Percentiles rank a stretch among this genome's conserved stretches.
Evolutionary conservation across 2,888 invertebrate genomes (phyloP).

Genomic region (Trileptium ribeirensis): DNA sequence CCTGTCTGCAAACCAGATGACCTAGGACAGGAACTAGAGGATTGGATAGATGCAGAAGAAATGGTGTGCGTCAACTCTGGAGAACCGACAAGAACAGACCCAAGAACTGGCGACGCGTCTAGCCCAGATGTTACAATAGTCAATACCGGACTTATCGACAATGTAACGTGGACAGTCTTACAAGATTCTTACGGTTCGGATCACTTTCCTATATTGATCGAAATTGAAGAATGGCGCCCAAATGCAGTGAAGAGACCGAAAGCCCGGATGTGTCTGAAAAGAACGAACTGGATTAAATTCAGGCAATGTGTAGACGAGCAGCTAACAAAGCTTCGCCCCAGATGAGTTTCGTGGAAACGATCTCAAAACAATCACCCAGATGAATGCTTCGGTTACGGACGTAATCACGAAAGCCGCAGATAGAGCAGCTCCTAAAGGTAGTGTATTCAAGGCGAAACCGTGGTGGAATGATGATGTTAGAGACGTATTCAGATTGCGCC

Average conservation of each 20-base stretch:
- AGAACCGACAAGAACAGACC: not conserved
- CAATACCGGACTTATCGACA: not conserved
- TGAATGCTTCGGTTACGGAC: not conserved
- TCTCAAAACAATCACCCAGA: not conserved
- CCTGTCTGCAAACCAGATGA: not conserved
- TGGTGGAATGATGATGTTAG: not conserved
- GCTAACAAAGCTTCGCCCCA: not conserved
- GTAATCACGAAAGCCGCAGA: not conserved
- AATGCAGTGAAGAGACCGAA: not conserved
- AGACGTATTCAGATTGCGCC: not conserved
- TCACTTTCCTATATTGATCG: not conserved
- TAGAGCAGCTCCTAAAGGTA: not conserved
- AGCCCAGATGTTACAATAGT: slow-evolving; percentile 9
- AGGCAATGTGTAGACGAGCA: not conserved
- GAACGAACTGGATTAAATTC: not conserved
- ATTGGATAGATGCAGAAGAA: not conserved
- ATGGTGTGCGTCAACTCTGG: not conserved
- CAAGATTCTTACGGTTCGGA: not conserved
- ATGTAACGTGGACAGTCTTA: not conserved
- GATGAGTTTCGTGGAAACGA: not conserved
- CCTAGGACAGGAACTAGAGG: not conserved
- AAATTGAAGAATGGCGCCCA: not conserved
- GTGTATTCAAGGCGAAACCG: not conserved
- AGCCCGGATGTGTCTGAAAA: not conserved
- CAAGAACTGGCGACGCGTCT: not conserved